Evolutionary conservation across 2,797 vertebrate genomes (phyloP), one percentile per base, ranked within the genome.

Genomic region (Ateles fusciceps): DNA sequence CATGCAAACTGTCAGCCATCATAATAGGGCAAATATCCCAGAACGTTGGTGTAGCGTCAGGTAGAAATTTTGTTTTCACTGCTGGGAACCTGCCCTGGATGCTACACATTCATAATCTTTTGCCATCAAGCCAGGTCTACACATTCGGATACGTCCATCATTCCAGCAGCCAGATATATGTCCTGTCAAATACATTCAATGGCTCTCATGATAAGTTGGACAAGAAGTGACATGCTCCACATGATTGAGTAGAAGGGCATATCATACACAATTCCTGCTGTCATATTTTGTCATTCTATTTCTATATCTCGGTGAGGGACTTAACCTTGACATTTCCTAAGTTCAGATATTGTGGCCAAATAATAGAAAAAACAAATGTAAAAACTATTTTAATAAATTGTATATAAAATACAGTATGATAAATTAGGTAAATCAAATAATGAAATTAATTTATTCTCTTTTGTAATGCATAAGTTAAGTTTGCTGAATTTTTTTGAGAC

Each of bases 151-250:
- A 95, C 5, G 95, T 97, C 10, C 71, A 96, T 94, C 88, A 97
- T 96, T 74, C 89, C 93, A 86, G 36, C 46, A 78, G 72, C 33
- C 95, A 85, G 97, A 96, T 98, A 96, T 91, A 97, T 96, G 57
- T 95, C 79, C 30, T 96, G 97, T 78, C 97, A 75, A 7, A 87
- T 91, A 52, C 74, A 93, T 96, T 95, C 97, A 97, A 97, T 97
- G 88, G 88, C 85, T 97, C 74, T 96, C 46, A 76, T 97, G 97
- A 97, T 97, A 97, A 96, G 94, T 91, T 96, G 97, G 94, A 97
- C 10, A 0, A 97, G 92, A 97, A 97, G 91, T 98, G 97, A 97
- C 98, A 94, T 76, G 94, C 72, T 94, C 90, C 79, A 83, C 91
- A 78, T 97, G 97, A 98, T 93, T 95, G 97, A 98, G 75, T 95